phyloP scores from a whole-genome alignment of 1,140 invertebrate species.

The Drosophila nannoptera region DNA sequence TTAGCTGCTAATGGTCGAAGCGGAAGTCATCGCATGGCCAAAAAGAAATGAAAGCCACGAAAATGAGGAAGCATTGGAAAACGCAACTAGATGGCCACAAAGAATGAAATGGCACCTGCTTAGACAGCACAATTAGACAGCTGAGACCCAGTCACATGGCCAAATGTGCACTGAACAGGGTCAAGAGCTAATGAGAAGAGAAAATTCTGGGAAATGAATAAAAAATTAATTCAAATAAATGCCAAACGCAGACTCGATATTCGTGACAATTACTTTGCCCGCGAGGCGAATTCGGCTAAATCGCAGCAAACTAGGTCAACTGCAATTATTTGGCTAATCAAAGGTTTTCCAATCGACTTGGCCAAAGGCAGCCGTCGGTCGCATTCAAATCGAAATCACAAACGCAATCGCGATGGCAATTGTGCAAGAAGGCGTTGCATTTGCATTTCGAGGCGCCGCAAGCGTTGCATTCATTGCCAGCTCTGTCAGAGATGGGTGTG shows the following conservation, averaged over 20 bases:
- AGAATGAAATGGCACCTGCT: constrained; percentile 25
- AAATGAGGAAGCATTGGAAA: constrained; percentile 36
- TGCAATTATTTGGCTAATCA: constrained; percentile 18
- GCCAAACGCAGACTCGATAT: too few species aligned
- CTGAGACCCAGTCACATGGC: neutral
- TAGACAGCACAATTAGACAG: constrained; percentile 18
- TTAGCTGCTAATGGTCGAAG: constrained; percentile 44
- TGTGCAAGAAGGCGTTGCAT: constrained; percentile 35
- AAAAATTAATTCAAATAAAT: neutral
- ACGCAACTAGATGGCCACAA: constrained; percentile 32
- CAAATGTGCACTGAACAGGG: neutral
- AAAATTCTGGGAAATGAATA: neutral
- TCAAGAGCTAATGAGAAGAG: neutral
- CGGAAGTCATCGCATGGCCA: constrained; percentile 54
- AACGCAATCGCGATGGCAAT: constrained; percentile 22
- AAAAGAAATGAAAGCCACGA: constrained; percentile 45
- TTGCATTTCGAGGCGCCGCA: constrained; percentile 43
- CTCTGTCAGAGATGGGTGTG: constrained; percentile 10
- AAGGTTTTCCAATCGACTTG: constrained; percentile 19
- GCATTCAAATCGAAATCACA: too few species aligned
- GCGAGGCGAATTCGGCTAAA: neutral
- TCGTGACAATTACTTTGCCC: too few species aligned
- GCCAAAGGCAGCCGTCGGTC: neutral
- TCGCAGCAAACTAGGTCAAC: constrained; percentile 9
- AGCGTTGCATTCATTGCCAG: constrained; percentile 25